These are phyloP conservation scores for Etia nguti DNA, from an alignment of 2,113 vertebrate species.

Conservation along the genomic window DNA sequence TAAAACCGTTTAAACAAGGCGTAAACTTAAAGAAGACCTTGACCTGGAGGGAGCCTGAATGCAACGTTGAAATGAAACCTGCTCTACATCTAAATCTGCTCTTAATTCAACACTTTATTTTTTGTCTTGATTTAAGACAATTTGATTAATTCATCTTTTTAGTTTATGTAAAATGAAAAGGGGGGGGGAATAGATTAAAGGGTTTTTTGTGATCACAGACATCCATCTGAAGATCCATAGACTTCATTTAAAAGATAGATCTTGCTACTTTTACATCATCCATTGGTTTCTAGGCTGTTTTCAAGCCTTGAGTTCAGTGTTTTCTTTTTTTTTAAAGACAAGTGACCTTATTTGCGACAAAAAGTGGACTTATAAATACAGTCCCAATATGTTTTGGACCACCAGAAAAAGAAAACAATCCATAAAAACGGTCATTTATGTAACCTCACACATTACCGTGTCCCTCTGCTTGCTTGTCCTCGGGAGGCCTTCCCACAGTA, in stretches of 20 bases:
- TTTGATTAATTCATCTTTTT: not conserved
- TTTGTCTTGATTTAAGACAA: not conserved
- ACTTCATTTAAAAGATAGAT: not conserved
- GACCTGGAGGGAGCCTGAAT: not conserved
- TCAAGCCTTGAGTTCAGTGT: not conserved
- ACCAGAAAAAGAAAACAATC: not conserved
- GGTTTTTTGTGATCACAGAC: not conserved
- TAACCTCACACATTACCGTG: not conserved
- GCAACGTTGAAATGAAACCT: not conserved
- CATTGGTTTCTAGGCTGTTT: not conserved
- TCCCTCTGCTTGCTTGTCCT: not conserved
- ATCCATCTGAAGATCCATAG: not conserved
- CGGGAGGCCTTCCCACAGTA: not conserved
- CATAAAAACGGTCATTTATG: not conserved
- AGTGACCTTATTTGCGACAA: rapidly evolving
- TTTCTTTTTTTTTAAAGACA: not conserved
- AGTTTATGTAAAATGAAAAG: not conserved
- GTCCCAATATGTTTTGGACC: not conserved
- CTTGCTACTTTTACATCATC: not conserved
- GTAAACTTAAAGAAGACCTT: not conserved
- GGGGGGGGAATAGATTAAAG: not conserved
- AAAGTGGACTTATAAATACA: not conserved
- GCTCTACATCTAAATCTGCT: not conserved
- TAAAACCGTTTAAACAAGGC: not conserved
- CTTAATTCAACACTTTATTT: not conserved